A percentile compares a stretch with the other conserved stretches of the same genome.
Conservation (phyloP, 1,140 invertebrate species). For the Arion vulgaris region DNA sequence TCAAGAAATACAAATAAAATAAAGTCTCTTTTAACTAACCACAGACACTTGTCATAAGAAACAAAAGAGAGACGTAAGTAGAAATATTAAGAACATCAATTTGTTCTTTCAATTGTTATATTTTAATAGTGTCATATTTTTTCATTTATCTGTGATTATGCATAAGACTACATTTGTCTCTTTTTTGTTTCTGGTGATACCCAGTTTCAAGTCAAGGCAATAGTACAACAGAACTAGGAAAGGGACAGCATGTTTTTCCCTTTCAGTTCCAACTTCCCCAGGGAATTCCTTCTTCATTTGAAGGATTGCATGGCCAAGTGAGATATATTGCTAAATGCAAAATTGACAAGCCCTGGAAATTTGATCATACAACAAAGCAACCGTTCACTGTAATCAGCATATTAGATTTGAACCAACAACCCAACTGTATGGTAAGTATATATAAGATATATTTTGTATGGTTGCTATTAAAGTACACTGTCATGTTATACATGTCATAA, state of each 20-base stretch:
- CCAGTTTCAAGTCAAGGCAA: background rate
- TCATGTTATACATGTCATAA: too few species aligned
- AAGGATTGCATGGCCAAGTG: constrained; percentile 48
- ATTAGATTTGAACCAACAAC: constrained; percentile 56
- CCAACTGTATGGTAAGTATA: background rate
- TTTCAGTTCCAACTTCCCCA: constrained; percentile 28
- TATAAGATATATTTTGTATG: background rate
- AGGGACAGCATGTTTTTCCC: constrained; percentile 22
- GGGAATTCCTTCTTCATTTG: constrained; percentile 25
- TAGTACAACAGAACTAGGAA: background rate
- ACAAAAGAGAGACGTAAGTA: too few species aligned
- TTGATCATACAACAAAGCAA: constrained; percentile 57
- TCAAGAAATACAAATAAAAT: too few species aligned
- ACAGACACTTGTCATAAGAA: too few species aligned
- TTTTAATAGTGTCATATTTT: too few species aligned
- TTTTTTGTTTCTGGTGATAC: too few species aligned
- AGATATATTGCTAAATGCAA: constrained; percentile 69
- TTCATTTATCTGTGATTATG: too few species aligned
- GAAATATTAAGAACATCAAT: too few species aligned
- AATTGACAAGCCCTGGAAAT: constrained; percentile 66
- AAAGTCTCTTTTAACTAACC: too few species aligned
- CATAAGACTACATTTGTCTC: too few species aligned
- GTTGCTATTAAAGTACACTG: too few species aligned
- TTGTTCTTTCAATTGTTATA: too few species aligned
- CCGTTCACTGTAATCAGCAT: constrained; percentile 49